These are phyloP conservation scores for Dendrolimus houi DNA, from an alignment of 2,888 invertebrate genomes.

Conservation along the genomic window DNA sequence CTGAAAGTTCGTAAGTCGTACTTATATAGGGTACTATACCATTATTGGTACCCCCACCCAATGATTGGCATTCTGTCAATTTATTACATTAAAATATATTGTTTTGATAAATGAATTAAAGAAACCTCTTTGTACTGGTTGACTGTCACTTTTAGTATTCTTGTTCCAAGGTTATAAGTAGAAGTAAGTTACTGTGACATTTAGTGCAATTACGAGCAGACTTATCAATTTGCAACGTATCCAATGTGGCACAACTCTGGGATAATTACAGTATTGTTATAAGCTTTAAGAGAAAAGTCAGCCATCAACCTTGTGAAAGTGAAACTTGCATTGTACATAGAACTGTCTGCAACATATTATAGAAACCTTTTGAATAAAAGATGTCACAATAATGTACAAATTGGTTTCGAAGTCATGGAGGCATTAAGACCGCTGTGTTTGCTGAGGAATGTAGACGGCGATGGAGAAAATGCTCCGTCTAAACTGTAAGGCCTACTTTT, in stretches of 20 bases:
- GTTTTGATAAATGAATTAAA: too few relatives aligned
- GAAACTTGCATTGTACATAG: background rate
- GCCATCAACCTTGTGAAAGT: background rate
- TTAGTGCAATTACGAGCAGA: too few relatives aligned
- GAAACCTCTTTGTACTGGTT: too few relatives aligned
- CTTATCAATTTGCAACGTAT: too few relatives aligned
- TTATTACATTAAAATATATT: too few relatives aligned
- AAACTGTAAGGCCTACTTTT: conserved; percentile 63
- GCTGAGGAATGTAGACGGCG: conserved; percentile 37
- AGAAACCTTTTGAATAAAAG: conserved; percentile 1
- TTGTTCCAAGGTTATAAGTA: too few relatives aligned
- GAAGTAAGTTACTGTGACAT: too few relatives aligned
- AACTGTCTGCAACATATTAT: background rate
- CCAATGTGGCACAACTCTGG: background rate
- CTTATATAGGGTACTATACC: too few relatives aligned
- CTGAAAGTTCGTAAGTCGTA: too few relatives aligned
- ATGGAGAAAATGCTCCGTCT: conserved; percentile 38
- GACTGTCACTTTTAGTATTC: too few relatives aligned
- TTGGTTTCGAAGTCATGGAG: conserved; percentile 20
- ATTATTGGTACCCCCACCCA: too few relatives aligned
- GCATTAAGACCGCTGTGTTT: conserved; percentile 38
- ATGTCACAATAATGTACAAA: conserved; percentile 5
- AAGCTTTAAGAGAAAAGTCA: background rate
- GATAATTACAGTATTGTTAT: background rate
- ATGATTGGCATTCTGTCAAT: too few relatives aligned